Evolutionary conservation across 2,888 invertebrate species (phyloP), one percentile per base, ranked within the genome.

Genomic region (Parnassius mnemosyne): DNA sequence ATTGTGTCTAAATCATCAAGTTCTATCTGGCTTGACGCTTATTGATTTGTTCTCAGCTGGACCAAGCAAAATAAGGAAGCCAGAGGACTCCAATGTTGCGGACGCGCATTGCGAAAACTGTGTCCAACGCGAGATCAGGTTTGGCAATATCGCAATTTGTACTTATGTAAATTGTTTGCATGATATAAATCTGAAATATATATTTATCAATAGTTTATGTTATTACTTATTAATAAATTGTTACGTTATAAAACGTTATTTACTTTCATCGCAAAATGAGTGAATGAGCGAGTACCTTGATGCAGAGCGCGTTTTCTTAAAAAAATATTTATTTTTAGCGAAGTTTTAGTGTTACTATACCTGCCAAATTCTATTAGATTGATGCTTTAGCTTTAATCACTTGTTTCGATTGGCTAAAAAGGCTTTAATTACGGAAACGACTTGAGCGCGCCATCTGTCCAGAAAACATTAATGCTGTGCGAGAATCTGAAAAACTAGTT

Each of bases 21-120:
- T 68, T 70, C 68, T 79, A 69, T 79, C 78, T 80, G 78, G 89
- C 89, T 86, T 79, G 76, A 88, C 87, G 87, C 80, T 83, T 73
- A 77, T 87, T 82, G 76, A 77, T 82, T 81, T 89, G 88, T 89
- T 87, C 86, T 77, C 89, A 89, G 89, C 81, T 72, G 83, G 81
- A 71, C 79, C 86, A 72, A 76, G 76, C 78, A 88, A 88, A 80
- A 53, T 70, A 68, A 74, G 79, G 75, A 88, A 83, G 73, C 56
- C 67, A 57, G 85, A 80, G 50, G 72, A 71, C 65, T 51, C 60
- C 68, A 78, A 76, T 67, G 70, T 71, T 49, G 75, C 77, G 20
- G 80, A 81, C 67, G 68, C 61, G 62, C 65, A 68, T 68, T 89
- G 88, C 77, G 80, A 82, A 69, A 71, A 69, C 71, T 89, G 89